Base-by-base conservation (phyloP, 2,797 vertebrate genomes). In the Melanotaenia maccullochi region DNA sequence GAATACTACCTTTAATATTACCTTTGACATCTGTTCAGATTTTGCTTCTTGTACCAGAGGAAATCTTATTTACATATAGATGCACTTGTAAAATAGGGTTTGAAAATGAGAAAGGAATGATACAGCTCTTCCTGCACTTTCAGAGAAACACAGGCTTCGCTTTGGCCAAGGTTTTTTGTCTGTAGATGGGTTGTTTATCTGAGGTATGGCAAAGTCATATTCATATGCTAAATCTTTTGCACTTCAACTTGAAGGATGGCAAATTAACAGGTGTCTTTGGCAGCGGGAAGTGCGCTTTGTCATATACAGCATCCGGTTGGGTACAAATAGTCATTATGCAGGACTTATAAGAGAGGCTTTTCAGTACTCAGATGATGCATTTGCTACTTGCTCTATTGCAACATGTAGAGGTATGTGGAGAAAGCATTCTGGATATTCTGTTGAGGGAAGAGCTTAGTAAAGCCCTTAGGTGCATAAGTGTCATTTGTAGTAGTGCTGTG, bases 181-280 rank as follows among this genome's bases (percentile, higher is more conserved):
- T 64, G 76, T 20, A 20, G 61, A 71, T 56, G 60, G 68, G 65
- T 71, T 70, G 70, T 79, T 67, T 85, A 73, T 61, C 33, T 44
- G 55, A 66, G 54, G 33, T 35, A 32, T 61, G 35, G 61, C 20
- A 58, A 76, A 83, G 74, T 78, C 62, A 66, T 64, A 79, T 75
- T 61, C 60, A 65, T 60, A 79, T 74, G 78, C 71, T 75, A 58
- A 73, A 68, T 76, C 52, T 74, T n/a, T 42, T 65, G 64, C 61
- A 63, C 60, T 78, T 83, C 65, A 84, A 54, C 60, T 38, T 0
- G n/a, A 67, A 74, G 64, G 56, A 69, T 67, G 73, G 70, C 65
- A 78, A 81, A 79, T 74, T 63, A 85, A 72, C 67, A 71, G 76
- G 68, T 44, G 63, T 78, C 69, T 82, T 75, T 87, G 81, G 77